Conservation (phyloP, 2,888 invertebrate species). For the Tridacna crocea region DNA sequence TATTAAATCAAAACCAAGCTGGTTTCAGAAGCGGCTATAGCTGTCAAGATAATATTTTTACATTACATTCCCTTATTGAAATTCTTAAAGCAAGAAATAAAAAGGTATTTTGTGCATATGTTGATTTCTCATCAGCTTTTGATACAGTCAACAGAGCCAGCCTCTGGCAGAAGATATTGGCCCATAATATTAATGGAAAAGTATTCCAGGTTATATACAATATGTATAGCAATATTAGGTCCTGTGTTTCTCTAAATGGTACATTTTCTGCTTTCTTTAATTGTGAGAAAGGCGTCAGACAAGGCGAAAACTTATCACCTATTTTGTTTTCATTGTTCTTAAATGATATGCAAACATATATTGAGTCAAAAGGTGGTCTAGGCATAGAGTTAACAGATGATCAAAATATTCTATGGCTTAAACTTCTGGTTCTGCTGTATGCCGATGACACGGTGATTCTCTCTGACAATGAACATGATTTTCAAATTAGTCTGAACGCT, state of each 20-base stretch:
- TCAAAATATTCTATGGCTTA: too few species aligned
- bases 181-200: slow-evolving; percentile 27
- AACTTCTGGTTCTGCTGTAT: not conserved
- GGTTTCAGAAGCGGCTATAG: slow-evolving; percentile 39
- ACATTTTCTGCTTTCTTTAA: not conserved
- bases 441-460: not conserved
- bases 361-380: too few species aligned
- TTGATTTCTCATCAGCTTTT: slow-evolving; percentile 37
- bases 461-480: not conserved
- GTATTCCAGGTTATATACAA: slow-evolving; percentile 26
- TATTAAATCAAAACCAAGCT: slow-evolving; percentile 35
- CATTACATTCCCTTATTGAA: slow-evolving; percentile 21
- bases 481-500: not conserved
- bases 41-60: slow-evolving; percentile 38
- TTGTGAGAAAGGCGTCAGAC: not conserved
- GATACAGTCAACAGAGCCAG: slow-evolving; percentile 15
- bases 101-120: slow-evolving; percentile 35
- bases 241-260: slow-evolving; percentile 25
- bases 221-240: slow-evolving; percentile 36
- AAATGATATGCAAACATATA: too few species aligned
- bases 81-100: slow-evolving; percentile 13
- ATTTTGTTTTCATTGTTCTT: too few species aligned
- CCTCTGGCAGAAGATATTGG: slow-evolving; percentile 29
- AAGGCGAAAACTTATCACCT: too few species aligned
- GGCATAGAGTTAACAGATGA: too few species aligned